Evolutionary conservation across 2,888 invertebrate genomes (phyloP), one percentile per base, ranked within the genome.

Genomic region (Apomyelois bistriatella): DNA sequence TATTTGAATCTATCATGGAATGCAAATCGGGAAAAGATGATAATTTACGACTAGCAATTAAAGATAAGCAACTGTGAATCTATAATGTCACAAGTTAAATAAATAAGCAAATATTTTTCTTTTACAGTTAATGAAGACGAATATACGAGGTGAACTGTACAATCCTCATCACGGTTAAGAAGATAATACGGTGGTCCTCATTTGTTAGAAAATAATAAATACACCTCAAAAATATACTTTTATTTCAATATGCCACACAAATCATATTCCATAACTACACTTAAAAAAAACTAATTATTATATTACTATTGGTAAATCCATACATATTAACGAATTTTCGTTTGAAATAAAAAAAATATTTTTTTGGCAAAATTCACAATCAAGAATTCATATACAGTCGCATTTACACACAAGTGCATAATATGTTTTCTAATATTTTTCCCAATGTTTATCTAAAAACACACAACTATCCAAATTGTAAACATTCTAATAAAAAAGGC

Each of bases 81-180:
- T n/a, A n/a, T n/a, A n/a, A n/a, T n/a, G n/a, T n/a, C n/a, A n/a
- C n/a, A n/a, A n/a, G n/a, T 22, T 22, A 22, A 22, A 3, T 22
- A 3, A 22, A 22, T 22, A 22, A 22, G 22, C 2, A 22, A 3
- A 22, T 22, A 3, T 22, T 58, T 60, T 50, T 49, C 53, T 59
- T 67, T 79, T 70, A 15, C 82, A 89, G 89, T 59, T 89, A 12
- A 88, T 89, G 88, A 88, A 87, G 66, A 87, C 82, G 0, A 82
- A 81, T 35, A 83, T 88, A 49, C 64, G 88, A 51, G 88, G 88
- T 9, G 89, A 89, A 59, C 62, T 89, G 17, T 54, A 76, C 53
- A 85, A 82, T 43, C 79, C 79, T 1, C 79, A 72, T 32, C 72
- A 72, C 42, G 22, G 3, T 22, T 41, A 43, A 37, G 2, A 10